Percentiles rank a stretch among this genome's conserved stretches.
Evolutionary conservation across 1,140 invertebrate genomes (phyloP).

Genomic region (Plodia interpunctella): DNA sequence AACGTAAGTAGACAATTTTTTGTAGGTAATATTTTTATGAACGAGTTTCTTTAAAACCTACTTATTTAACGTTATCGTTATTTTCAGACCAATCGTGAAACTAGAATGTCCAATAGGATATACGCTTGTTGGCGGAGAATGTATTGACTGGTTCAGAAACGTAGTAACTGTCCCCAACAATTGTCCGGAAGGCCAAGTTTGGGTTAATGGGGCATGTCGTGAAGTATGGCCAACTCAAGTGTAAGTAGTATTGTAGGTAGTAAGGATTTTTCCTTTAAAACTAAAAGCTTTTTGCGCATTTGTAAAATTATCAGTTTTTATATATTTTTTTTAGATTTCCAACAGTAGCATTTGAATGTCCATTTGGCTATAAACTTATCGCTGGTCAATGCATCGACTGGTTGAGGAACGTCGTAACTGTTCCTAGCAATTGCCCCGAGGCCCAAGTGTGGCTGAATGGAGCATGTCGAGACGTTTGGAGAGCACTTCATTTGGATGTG

Average conservation of each 20-base stretch:
- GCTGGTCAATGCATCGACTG: neutral
- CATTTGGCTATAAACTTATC: neutral
- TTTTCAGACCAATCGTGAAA: too few relatives aligned
- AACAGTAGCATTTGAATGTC: neutral
- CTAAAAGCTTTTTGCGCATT: too few relatives aligned
- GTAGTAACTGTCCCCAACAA: constrained; percentile 28
- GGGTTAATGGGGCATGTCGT: constrained; percentile 31
- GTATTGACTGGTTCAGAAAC: neutral
- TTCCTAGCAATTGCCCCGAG: constrained; percentile 17
- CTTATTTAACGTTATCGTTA: neutral
- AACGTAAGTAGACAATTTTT: neutral
- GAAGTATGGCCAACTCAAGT: constrained; percentile 23
- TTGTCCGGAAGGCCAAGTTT: constrained; percentile 24
- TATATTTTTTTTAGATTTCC: neutral
- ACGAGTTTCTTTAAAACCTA: too few relatives aligned
- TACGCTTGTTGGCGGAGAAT: neutral
- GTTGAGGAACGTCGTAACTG: constrained; percentile 24
- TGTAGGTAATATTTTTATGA: constrained; percentile 7
- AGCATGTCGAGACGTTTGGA: constrained; percentile 19
- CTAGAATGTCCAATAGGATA: too few relatives aligned
- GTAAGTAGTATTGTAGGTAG: too few relatives aligned
- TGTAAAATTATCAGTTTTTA: too few relatives aligned
- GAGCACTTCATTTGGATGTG: neutral
- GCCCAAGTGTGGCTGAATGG: constrained; percentile 18
- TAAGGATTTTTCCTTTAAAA: too few relatives aligned